Conservation (phyloP, 2,797 vertebrate species). For the Pogoniulus pusillus region DNA sequence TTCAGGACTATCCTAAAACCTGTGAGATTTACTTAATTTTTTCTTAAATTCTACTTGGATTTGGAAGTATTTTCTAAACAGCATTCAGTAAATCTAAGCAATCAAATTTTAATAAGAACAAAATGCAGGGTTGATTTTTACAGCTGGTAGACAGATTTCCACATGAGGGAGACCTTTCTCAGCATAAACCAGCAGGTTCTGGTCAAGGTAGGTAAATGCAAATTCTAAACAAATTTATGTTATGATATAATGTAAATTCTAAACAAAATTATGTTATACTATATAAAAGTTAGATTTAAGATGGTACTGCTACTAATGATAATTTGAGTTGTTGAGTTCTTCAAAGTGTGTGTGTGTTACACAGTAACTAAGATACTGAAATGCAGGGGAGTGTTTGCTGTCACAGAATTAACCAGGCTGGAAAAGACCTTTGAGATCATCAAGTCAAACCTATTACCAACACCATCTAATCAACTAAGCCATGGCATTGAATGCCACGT, state of each 20-base stretch:
- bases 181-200: not conserved
- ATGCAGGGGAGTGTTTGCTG: not conserved
- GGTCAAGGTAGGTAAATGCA: not conserved
- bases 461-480: no score
- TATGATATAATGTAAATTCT: not conserved
- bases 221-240: not conserved
- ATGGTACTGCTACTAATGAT: not conserved
- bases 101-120: not conserved
- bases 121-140: not conserved
- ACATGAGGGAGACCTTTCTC: conserved; percentile 58
- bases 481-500: no score
- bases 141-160: conserved; percentile 19
- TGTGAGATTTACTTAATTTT: not conserved
- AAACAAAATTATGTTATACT: not conserved
- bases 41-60: not conserved
- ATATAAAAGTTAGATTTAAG: not conserved
- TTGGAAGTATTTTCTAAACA: not conserved
- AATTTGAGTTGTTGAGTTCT: not conserved
- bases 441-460: no score
- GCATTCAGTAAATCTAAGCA: not conserved
- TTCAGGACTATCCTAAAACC: not conserved
- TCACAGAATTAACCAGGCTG: not conserved
- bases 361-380: not conserved
- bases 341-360: not conserved
- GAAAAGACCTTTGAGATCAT: no score